Percentiles rank a stretch among this genome's conserved stretches.
phyloP scores from a whole-genome alignment of 1,140 invertebrate species.

The Solenopsis invicta region DNA sequence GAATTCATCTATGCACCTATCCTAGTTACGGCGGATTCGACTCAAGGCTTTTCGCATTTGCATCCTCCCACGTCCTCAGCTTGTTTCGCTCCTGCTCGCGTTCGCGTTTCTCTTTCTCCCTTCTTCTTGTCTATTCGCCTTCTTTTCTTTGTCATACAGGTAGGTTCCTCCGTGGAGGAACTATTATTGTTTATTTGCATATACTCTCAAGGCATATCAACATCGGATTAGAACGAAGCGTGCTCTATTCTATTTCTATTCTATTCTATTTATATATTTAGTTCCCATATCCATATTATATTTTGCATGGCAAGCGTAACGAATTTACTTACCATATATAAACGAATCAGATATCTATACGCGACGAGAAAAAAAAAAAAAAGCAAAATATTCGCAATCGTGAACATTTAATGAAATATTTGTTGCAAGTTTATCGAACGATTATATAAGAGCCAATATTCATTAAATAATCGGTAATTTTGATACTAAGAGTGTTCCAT shows the following conservation, averaged over 20 bases:
- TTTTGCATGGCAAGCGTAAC: constrained; percentile 4
- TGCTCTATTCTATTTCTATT: constrained; percentile 1
- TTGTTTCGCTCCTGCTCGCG: constrained; percentile 53
- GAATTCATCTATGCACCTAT: constrained; percentile 78
- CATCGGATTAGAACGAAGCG: constrained; percentile 4
- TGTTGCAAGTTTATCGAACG: not conserved
- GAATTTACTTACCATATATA: constrained; percentile 11
- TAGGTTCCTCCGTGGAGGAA: constrained; percentile 57
- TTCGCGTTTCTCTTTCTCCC: constrained; percentile 18
- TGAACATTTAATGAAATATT: not conserved
- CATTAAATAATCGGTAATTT: no score
- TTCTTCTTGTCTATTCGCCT: constrained; percentile 46
- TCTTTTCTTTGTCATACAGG: constrained; percentile 17
- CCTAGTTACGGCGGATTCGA: constrained; percentile 78
- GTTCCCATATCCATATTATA: constrained; percentile 15
- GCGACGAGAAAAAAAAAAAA: not conserved
- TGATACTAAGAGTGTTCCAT: not conserved
- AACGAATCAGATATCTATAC: constrained; percentile 35
- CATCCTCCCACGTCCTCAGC: constrained; percentile 81
- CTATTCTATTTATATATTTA: not conserved
- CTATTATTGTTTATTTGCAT: constrained; percentile 52
- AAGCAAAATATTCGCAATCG: not conserved
- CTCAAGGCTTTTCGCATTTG: constrained; percentile 83
- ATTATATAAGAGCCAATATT: not conserved
- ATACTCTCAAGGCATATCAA: not conserved